Conservation (phyloP, 2,113 vertebrate species). For the Mus spicilegus region DNA sequence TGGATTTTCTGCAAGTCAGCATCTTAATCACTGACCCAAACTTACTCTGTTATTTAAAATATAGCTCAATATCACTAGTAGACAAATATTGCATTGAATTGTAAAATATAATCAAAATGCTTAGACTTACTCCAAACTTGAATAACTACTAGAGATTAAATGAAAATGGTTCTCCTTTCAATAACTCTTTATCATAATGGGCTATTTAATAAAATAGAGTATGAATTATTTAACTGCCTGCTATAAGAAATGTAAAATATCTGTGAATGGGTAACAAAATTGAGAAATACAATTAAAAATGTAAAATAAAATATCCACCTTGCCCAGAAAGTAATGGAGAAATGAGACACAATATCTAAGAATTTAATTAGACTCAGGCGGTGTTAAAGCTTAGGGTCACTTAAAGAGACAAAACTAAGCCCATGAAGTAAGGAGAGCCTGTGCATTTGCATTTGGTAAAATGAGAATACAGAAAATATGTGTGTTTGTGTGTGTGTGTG, state of each 20-base stretch:
- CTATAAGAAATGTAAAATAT: conserved; percentile 62
- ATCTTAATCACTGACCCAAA: background rate
- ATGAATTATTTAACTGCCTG: conserved; percentile 70
- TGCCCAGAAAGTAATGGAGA: conserved; percentile 42
- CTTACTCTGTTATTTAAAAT: conserved; percentile 10
- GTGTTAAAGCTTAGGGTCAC: conserved; percentile 48
- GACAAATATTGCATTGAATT: conserved; percentile 28
- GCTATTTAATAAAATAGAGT: conserved; percentile 58
- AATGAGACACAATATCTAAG: conserved; percentile 52
- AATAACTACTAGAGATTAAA: conserved; percentile 49
- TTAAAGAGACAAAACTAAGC: conserved; percentile 4
- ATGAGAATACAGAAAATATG: background rate
- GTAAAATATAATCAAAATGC: conserved; percentile 56
- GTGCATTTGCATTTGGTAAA: background rate
- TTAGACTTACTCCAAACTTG: conserved; percentile 57
- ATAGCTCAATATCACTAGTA: background rate
- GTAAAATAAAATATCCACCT: conserved; percentile 56
- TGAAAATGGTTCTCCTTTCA: conserved; percentile 53
- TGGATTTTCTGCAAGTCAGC: conserved; percentile 11
- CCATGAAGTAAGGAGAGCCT: background rate
- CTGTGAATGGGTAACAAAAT: conserved; percentile 48
- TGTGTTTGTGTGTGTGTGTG: background rate
- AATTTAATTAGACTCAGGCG: conserved; percentile 50
- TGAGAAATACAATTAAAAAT: conserved; percentile 59
- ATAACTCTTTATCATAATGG: conserved; percentile 62